Evolutionary conservation across 2,113 vertebrate species (phyloP), one percentile per base, ranked within the genome.

Genomic region (Ranitomeya imitator): DNA sequence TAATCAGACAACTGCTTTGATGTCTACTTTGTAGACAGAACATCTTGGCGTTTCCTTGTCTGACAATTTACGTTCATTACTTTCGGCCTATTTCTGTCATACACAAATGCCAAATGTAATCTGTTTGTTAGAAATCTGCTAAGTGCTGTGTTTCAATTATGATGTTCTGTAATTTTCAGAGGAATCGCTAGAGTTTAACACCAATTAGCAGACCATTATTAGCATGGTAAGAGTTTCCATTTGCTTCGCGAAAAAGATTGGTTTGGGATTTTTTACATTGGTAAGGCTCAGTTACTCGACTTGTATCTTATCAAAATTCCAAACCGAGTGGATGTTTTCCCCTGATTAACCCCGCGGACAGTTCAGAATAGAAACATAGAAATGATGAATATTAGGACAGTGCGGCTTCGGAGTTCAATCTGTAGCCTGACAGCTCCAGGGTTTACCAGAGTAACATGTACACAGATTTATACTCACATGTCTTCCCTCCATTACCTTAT

Each of bases 161-260:
- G 79, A 37, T 14, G n/a, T 83, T 52, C 37, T 69, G 37, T 54
- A 67, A 83, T 45, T 52, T 83, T 52, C 51, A 52, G 37, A 83
- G 59, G 81, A 52, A 83, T 69, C 12, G 7, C n/a, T 23, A 37
- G 61, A 23, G 81, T 52, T 52, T 52, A 83, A 69, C 63, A 67
- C 37, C 51, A 67, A 83, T 83, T 83, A 83, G 37, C 61, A 83
- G 45, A 54, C 16, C 63, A 54, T 83, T 52, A 67, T 83, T 69
- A n/a, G 61, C 37, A 67, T 54, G 81, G 61, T 54, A 16, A 69
- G 13, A 52, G 61, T 83, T 45, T 54, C 63, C 63, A 69, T 83
- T 54, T 54, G 12, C 19, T 45, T 69, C 45, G 16, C 67, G 81
- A 83, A 69, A 83, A 45, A 21, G n/a, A 81, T 21, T 11, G 57